Conservation (phyloP, 2,797 vertebrate species). For the Valencia hispanica region DNA sequence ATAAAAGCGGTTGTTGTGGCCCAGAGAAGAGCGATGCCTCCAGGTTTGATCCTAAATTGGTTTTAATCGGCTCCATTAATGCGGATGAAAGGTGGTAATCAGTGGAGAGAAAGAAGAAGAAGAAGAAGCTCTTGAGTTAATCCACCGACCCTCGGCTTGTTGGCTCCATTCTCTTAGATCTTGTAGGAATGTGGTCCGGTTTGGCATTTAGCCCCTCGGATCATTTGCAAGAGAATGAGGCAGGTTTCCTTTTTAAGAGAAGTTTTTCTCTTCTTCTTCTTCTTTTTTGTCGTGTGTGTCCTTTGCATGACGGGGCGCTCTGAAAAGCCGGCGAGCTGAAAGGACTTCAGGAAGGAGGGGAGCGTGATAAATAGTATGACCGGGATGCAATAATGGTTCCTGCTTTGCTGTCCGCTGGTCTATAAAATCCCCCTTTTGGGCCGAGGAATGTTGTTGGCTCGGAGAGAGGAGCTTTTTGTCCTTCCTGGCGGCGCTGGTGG, state of each 20-base stretch:
- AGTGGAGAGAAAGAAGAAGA: too few species aligned
- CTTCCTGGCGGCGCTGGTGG: constrained; percentile 64
- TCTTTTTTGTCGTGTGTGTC: constrained; percentile 37
- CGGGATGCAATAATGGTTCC: constrained; percentile 77
- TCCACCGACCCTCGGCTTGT: constrained; percentile 49
- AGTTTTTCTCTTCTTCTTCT: too few species aligned
- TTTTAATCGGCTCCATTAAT: background rate
- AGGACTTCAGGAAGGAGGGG: constrained; percentile 39
- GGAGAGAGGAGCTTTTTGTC: constrained; percentile 71
- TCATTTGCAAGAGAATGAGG: constrained; percentile 74
- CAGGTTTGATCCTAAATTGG: background rate
- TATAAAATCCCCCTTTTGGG: constrained; percentile 80
- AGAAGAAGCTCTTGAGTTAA: too few species aligned
- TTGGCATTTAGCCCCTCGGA: constrained; percentile 44
- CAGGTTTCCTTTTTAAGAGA: constrained; percentile 25
- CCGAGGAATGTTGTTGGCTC: constrained; percentile 79
- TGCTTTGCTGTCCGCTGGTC: constrained; percentile 82
- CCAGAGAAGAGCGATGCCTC: too few species aligned
- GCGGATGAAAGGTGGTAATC: constrained; percentile 29
- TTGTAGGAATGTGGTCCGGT: constrained; percentile 65
- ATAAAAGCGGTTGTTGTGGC: background rate
- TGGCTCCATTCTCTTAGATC: constrained; percentile 51
- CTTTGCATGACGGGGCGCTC: constrained; percentile 57
- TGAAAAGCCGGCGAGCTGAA: constrained; percentile 57
- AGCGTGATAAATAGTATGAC: constrained; percentile 76